Evolutionary conservation across 2,888 invertebrate genomes (phyloP).

Genomic region (Phania funesta): DNA sequence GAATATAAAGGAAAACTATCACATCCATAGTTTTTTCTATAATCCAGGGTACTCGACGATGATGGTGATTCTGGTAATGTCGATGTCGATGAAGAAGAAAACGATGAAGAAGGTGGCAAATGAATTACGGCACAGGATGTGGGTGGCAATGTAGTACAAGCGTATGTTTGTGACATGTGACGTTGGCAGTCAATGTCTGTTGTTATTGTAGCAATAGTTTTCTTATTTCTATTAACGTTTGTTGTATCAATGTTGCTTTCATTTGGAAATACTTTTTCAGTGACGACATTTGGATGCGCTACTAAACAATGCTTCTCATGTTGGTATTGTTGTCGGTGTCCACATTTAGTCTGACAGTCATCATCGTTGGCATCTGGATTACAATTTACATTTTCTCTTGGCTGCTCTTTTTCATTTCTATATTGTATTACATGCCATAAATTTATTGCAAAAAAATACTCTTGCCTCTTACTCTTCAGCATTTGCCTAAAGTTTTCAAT

Average conservation of each 20-base stretch:
- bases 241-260: conserved; percentile 32
- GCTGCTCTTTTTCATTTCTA: conserved; percentile 24
- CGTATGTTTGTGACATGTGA: conserved; percentile 62
- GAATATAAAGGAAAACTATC: conserved; percentile 61
- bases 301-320: conserved; percentile 44
- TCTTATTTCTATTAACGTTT: conserved; percentile 11
- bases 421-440: conserved; percentile 33
- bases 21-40: conserved; percentile 47
- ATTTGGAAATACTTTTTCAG: conserved; percentile 31
- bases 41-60: conserved; percentile 20
- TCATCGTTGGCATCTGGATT: conserved; percentile 45
- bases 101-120: conserved; percentile 26
- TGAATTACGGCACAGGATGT: not conserved
- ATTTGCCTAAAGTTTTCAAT: conserved; percentile 5
- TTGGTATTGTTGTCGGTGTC: conserved; percentile 14
- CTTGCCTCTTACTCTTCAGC: not conserved
- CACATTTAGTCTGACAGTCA: conserved; percentile 36
- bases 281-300: conserved; percentile 65
- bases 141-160: conserved; percentile 31
- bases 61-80: conserved; percentile 4
- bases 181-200: conserved; percentile 49
- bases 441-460: conserved; percentile 23
- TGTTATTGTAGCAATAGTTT: conserved; percentile 6
- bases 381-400: conserved; percentile 25
- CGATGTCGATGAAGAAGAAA: conserved; percentile 19